Base-by-base conservation (phyloP, 2,888 invertebrate species). In the Glaucopsyche alexis region DNA sequence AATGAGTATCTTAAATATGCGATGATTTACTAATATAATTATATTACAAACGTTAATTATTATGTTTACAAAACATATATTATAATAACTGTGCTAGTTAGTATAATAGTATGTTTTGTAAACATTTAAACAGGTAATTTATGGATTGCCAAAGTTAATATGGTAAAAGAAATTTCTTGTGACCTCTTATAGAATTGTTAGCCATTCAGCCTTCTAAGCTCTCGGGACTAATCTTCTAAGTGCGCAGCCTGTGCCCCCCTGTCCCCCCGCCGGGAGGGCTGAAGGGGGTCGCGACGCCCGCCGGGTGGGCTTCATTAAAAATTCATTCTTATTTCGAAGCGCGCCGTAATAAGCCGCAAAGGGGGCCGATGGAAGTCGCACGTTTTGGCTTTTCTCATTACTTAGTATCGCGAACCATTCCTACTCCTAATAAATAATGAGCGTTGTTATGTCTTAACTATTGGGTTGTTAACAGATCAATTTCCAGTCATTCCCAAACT, bases 261-360 rank as follows among this genome's bases (percentile, higher is more conserved):
- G 45, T 19, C 16, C 19, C 67, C 45, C 45, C 9, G 45, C 67
- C 16, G 16, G 80, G 80, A 80, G 81, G 82, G 79, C 81, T n/a
- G 79, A 77, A 75, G 80, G 77, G 80, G 79, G 79, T 78, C 75
- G 79, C 77, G 78, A 74, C 76, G 75, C 78, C 78, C 78, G 76
- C 75, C 72, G 79, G 78, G 78, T 80, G 78, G 82, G 82, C 81
- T 85, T 92, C 91, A 92, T 93, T 93, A 93, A 92, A 92, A 92
- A 91, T 92, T 92, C 91, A 93, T 92, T 92, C 92, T 91, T 91
- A 90, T 90, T 92, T 91, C 86, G 88, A 85, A 85, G 87, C 87
- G 81, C 77, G 81, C 80, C 82, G 89, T 89, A 90, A 91, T 91
- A 90, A 90, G 89, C 88, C 90, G 84, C 86, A 86, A 81, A 82